These are phyloP conservation scores for Crioceris asparagi DNA, from an alignment of 2,888 invertebrate species.

Conservation along the genomic window DNA sequence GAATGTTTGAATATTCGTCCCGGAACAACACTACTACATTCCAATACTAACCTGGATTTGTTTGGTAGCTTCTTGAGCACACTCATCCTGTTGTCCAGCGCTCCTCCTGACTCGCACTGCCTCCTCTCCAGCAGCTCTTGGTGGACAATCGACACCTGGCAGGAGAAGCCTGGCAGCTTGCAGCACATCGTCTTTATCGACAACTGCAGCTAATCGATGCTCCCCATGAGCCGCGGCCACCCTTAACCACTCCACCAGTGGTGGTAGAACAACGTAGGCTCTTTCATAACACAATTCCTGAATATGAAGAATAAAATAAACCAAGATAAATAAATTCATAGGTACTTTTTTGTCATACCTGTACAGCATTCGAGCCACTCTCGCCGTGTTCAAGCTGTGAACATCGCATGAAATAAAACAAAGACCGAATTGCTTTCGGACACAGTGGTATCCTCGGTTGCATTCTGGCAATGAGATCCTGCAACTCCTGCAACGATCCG, in stretches of 20 bases:
- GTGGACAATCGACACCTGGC: conserved; percentile 84
- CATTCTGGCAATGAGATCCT: conserved; percentile 58
- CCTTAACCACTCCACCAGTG: conserved; percentile 83
- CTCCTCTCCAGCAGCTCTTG: conserved; percentile 57
- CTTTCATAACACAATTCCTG: conserved; percentile 76
- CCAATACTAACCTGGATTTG: conserved; percentile 31
- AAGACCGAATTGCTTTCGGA: conserved; percentile 63
- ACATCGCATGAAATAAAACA: conserved; percentile 89
- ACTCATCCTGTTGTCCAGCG: conserved; percentile 34
- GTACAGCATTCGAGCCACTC: conserved; percentile 30
- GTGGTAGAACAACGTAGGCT: conserved; percentile 79
- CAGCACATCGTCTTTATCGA: conserved; percentile 72
- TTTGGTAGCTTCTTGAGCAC: conserved; percentile 32
- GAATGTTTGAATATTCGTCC: too few relatives aligned
- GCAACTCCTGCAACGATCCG: conserved; percentile 68
- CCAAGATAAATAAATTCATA: conserved; percentile 1
- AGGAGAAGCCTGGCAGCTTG: conserved; percentile 77
- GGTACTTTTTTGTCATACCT: conserved; percentile 25
- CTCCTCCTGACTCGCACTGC: conserved; percentile 38
- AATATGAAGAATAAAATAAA: conserved; percentile 4
- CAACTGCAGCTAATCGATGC: conserved; percentile 62
- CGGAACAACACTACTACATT: background rate
- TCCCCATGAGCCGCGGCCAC: conserved; percentile 75
- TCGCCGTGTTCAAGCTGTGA: conserved; percentile 54
- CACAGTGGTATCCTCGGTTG: conserved; percentile 42